phyloP scores from a whole-genome alignment of 1,140 invertebrate species.

The Euwallacea fornicatus region DNA sequence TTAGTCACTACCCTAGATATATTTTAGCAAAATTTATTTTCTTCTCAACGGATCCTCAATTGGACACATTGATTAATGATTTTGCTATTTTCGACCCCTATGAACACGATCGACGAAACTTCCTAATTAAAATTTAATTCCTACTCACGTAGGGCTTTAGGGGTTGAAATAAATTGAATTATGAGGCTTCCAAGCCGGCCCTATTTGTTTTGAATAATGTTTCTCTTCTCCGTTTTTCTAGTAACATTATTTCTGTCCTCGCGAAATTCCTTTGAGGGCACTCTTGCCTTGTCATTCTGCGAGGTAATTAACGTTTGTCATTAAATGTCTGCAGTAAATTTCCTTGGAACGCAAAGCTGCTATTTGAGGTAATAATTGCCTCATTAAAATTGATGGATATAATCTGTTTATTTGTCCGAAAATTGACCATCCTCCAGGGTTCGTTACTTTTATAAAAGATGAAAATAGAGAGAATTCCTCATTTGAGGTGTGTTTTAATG shows the following conservation, averaged over 20 bases:
- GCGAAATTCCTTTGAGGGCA: no score
- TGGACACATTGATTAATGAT: constrained; percentile 25
- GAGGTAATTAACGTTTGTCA: background rate
- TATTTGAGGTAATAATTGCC: constrained; percentile 7
- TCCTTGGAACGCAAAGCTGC: background rate
- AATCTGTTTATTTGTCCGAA: background rate
- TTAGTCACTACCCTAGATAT: constrained; percentile 9
- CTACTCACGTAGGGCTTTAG: constrained; percentile 14
- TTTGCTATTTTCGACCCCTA: constrained; percentile 22
- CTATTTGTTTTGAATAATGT: background rate
- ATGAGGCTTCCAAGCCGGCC: background rate
- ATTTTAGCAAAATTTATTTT: constrained; percentile 18
- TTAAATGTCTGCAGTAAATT: no score
- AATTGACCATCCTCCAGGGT: no score
- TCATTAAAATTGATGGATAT: background rate
- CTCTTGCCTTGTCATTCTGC: no score
- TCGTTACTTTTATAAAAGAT: no score
- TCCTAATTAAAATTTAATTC: constrained; percentile 31
- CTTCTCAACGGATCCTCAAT: constrained; percentile 12
- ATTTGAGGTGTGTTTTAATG: no score
- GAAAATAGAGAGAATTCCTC: no score
- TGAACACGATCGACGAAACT: constrained; percentile 23
- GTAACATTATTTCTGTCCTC: background rate
- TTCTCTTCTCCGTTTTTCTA: background rate
- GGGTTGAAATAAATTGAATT: constrained; percentile 18